These are phyloP conservation scores for Ptychobarbus kaznakovi DNA, from an alignment of 2,797 vertebrate species.

Conservation along the genomic window DNA sequence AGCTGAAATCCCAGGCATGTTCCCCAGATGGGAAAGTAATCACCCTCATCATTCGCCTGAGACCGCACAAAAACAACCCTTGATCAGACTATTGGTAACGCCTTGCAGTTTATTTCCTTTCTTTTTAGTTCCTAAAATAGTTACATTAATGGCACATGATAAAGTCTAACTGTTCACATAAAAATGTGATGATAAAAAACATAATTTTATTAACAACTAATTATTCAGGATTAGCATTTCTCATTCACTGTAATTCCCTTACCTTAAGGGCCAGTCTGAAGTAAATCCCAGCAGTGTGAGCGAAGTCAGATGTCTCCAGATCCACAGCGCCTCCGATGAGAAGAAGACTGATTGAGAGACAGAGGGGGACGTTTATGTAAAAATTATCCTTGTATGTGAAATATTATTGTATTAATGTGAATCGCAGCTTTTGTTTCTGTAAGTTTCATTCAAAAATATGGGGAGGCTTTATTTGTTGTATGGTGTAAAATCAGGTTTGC, in stretches of 20 bases:
- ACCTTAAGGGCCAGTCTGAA: conserved; percentile 79
- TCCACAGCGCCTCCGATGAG: conserved; percentile 78
- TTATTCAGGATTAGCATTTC: not conserved
- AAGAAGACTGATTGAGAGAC: conserved; percentile 67
- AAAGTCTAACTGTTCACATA: not conserved
- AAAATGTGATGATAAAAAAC: not conserved
- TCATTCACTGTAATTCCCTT: conserved; percentile 38
- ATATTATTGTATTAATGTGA: not conserved
- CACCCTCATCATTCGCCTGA: conserved; percentile 79
- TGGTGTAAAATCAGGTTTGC: no score
- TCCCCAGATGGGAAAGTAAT: conserved; percentile 85
- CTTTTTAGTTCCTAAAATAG: not conserved
- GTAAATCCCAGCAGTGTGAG: conserved; percentile 76
- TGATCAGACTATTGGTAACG: not conserved
- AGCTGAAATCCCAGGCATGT: conserved; percentile 85
- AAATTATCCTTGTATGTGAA: not conserved
- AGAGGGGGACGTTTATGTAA: not conserved
- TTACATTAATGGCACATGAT: not conserved
- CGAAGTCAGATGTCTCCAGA: conserved; percentile 76
- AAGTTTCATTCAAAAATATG: not conserved
- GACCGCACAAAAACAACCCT: conserved; percentile 14
- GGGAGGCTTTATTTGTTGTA: no score
- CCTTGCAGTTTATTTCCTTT: not conserved
- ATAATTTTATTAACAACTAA: not conserved
- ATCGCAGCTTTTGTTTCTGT: not conserved